phyloP scores from a whole-genome alignment of 2,113 vertebrate species.

The Myiozetetes cayanensis region DNA sequence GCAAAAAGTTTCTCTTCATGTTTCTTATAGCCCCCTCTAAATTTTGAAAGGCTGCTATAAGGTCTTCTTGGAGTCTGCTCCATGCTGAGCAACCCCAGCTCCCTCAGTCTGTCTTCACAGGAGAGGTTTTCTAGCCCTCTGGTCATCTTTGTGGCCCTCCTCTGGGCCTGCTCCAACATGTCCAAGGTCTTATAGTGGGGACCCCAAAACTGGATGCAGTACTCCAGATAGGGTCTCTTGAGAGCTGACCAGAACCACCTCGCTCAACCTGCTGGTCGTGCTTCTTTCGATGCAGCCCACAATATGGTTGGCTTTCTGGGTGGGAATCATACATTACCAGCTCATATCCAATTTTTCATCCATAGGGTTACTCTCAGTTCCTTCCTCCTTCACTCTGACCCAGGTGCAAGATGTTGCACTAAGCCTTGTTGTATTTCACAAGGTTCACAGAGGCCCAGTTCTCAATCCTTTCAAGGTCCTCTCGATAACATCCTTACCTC shows the following conservation, averaged over 20 bases:
- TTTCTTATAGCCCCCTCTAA: not conserved
- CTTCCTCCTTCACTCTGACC: not conserved
- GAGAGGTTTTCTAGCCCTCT: not conserved
- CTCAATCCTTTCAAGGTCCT: not conserved
- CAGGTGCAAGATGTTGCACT: not conserved
- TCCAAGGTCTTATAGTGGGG: not conserved
- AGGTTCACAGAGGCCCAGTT: not conserved
- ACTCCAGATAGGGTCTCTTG: not conserved
- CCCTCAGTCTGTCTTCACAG: not conserved
- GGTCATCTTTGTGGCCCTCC: not conserved
- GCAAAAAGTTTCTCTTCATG: not conserved
- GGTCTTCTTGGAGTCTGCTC: not conserved
- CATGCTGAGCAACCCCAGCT: not conserved
- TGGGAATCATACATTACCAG: not conserved
- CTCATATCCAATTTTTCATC: not conserved
- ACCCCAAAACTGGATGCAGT: not conserved
- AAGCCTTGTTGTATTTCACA: not conserved
- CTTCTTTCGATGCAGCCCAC: not conserved
- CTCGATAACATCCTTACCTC: not conserved
- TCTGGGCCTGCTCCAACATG: not conserved
- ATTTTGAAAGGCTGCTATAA: not conserved
- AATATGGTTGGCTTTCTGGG: not conserved
- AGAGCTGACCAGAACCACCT: not conserved
- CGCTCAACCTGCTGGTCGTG: rapidly evolving
- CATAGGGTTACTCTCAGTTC: not conserved